phyloP scores from a whole-genome alignment of 2,797 vertebrate genomes.

The Notolepis coatsorum region DNA sequence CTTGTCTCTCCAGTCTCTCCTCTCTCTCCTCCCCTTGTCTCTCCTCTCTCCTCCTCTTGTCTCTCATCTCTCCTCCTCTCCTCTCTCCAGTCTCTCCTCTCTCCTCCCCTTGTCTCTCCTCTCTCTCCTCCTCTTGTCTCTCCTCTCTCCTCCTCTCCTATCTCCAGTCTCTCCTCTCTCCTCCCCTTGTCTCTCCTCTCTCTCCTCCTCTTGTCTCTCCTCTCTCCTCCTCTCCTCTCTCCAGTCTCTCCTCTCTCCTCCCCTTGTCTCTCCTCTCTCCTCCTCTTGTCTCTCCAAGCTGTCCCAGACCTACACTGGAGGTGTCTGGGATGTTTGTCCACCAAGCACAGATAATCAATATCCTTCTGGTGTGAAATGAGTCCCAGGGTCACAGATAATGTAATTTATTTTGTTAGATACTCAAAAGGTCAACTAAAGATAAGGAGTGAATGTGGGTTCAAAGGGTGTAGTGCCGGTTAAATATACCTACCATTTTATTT shows the following conservation, averaged over 20 bases:
- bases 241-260: background rate
- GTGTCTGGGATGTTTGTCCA: slow-evolving; percentile 61
- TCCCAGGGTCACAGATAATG: slow-evolving; percentile 70
- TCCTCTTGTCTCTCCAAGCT: slow-evolving; percentile 14
- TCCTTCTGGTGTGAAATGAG: slow-evolving; percentile 64
- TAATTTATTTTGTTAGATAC: slow-evolving; percentile 70
- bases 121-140: no score
- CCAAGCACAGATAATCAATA: slow-evolving; percentile 65
- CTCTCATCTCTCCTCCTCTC: no score
- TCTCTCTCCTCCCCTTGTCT: no score
- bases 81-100: no score
- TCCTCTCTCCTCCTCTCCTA: slow-evolving; percentile 23
- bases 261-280: background rate
- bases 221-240: background rate
- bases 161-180: slow-evolving; percentile 3
- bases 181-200: background rate
- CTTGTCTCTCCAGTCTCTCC: no score
- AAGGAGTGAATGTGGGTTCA: no score
- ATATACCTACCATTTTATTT: no score
- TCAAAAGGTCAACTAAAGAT: slow-evolving; percentile 71
- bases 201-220: background rate
- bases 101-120: background rate
- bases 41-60: no score
- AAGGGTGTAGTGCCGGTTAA: no score
- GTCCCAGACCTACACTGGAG: slow-evolving; percentile 53